Evolutionary conservation across 2,888 invertebrate genomes (phyloP), one percentile per base, ranked within the genome.

Genomic region (Diogma glabrata): DNA sequence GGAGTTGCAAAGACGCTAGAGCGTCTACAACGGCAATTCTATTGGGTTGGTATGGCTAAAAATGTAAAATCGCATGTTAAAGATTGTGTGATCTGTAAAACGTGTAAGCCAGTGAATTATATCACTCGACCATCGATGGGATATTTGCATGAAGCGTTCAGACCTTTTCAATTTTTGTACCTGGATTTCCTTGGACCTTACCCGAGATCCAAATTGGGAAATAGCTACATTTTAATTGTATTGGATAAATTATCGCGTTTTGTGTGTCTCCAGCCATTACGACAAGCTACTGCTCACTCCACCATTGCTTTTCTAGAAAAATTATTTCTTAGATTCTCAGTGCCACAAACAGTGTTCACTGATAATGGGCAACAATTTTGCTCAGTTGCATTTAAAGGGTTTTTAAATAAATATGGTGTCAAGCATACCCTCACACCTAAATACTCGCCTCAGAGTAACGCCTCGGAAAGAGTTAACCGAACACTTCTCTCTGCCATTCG

Each of bases 371-470:
- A n/a, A n/a, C n/a, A n/a, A n/a, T n/a, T n/a, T n/a, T n/a, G n/a
- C n/a, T n/a, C n/a, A n/a, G n/a, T n/a, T n/a, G n/a, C n/a, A n/a
- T n/a, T n/a, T n/a, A n/a, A n/a, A n/a, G n/a, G n/a, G n/a, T n/a
- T n/a, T n/a, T n/a, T n/a, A n/a, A n/a, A n/a, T n/a, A n/a, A n/a
- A n/a, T n/a, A n/a, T n/a, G n/a, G n/a, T n/a, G n/a, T n/a, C n/a
- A n/a, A n/a, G n/a, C n/a, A n/a, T n/a, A n/a, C n/a, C n/a, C n/a
- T n/a, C n/a, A n/a, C n/a, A n/a, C n/a, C n/a, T n/a, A n/a, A n/a
- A n/a, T n/a, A 36, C n/a, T 36, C 36, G 10, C 36, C 36, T 36
- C 36, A 36, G n/a, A 36, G 36, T 16, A 36, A 36, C n/a, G 45
- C 45, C 17, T 45, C 45, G 2, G 45, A 45, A 19, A 4, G 7